Evolutionary conservation across 1,140 invertebrate species (phyloP), one percentile per base, ranked within the genome.

Genomic region (Cyphomyrmex costatus): DNA sequence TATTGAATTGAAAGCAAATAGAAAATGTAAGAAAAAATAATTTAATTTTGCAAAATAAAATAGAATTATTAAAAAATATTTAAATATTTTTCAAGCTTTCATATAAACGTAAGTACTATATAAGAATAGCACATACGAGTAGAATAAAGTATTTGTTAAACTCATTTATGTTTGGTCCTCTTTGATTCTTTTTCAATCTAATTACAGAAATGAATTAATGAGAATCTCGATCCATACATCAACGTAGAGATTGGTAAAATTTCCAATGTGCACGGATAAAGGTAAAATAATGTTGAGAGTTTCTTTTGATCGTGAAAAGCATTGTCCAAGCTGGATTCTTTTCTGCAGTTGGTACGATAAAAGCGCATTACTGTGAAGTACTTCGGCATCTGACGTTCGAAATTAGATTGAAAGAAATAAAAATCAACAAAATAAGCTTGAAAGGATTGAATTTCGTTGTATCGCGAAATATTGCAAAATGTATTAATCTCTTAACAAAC

Each of bases 321-420:
- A 74, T 27, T 83, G 79, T n/a, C 19, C 53, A 73, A 24, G 24
- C 19, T 5, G 36, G 36, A 60, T 83, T 73, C 36, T 53, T 83
- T 83, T 24, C 53, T 61, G 10, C 30, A 80, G 36, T 42, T 46
- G 33, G 36, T 83, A 74, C 53, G 36, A 83, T 83, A 70, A 83
- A 73, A 73, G 68, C 79, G 68, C 79, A 83, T 83, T 74, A 83
- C 53, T 74, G 53, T 70, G 24, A 83, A 83, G 68, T 51, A 83
- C 68, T 73, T 60, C 24, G 53, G 53, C 36, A 56, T 60, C 36
- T 73, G 79, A 83, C 24, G 79, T 73, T 46, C 56, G n/a, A 83
- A 24, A 83, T 83, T 83, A 70, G 24, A 61, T 83, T 73, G 58
- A 60, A 30, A 46, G 27, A 71, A 49, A 24, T 21, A 42, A 27